Evolutionary conservation across 2,888 invertebrate genomes (phyloP).

Genomic region (Synanthedon andrenaeformis): DNA sequence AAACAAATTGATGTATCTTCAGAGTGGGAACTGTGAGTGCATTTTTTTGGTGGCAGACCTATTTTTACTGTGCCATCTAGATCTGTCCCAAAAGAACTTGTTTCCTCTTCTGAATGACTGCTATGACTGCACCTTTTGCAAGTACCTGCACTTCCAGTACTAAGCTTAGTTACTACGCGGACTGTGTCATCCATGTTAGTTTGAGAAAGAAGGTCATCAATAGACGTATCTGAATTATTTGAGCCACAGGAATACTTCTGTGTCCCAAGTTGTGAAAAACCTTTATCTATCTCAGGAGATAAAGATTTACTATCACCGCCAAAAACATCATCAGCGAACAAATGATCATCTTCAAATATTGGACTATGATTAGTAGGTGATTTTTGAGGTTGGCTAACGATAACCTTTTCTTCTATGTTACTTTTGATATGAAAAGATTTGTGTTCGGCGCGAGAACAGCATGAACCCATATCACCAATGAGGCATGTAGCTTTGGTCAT

Average conservation of each 20-base stretch:
- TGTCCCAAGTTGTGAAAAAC: slow-evolving; percentile 44
- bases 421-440: slow-evolving; percentile 46
- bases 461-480: slow-evolving; percentile 56
- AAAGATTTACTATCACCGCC: slow-evolving; percentile 71
- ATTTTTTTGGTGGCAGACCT: slow-evolving; percentile 82
- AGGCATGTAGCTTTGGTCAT: slow-evolving; percentile 59
- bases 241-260: slow-evolving; percentile 68
- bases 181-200: slow-evolving; percentile 71
- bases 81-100: slow-evolving; percentile 82
- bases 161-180: slow-evolving; percentile 58
- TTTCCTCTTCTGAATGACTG: slow-evolving; percentile 80
- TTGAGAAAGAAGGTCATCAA: slow-evolving; percentile 72
- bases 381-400: slow-evolving; percentile 72
- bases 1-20: slow-evolving; percentile 89
- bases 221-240: slow-evolving; percentile 74
- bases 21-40: slow-evolving; percentile 86
- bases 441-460: slow-evolving; percentile 53
- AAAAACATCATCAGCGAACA: slow-evolving; percentile 73
- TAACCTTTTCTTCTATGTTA: slow-evolving; percentile 64
- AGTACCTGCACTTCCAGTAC: slow-evolving; percentile 61
- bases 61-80: slow-evolving; percentile 85
- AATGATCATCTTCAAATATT: slow-evolving; percentile 71
- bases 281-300: slow-evolving; percentile 70
- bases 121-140: slow-evolving; percentile 76
- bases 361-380: slow-evolving; percentile 73